phyloP scores from a whole-genome alignment of 2,113 vertebrate species.

The Varanus komodoensis region DNA sequence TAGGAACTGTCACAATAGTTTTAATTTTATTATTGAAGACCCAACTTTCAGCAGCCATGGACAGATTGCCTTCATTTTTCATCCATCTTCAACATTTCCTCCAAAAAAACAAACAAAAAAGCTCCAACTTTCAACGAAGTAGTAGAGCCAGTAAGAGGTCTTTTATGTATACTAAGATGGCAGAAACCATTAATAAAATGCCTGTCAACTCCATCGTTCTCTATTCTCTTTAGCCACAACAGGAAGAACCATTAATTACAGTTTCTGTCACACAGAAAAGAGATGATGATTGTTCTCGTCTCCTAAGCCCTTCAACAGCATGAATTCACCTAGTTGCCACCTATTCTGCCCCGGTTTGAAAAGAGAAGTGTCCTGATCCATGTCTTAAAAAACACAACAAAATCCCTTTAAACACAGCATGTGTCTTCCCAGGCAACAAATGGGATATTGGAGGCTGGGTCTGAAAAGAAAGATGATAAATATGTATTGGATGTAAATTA shows the following conservation, averaged over 20 bases:
- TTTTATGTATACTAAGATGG: constrained; percentile 90
- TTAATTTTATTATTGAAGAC: constrained; percentile 86
- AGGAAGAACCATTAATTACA: constrained; percentile 95
- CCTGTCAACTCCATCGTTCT: constrained; percentile 87
- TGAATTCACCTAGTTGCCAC: constrained; percentile 88
- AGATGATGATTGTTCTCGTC: constrained; percentile 82
- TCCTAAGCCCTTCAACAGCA: constrained; percentile 80
- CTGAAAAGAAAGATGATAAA: constrained; percentile 82
- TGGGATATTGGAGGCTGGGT: constrained; percentile 78
- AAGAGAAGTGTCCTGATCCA: constrained; percentile 78
- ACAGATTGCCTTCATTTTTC: constrained; percentile 93
- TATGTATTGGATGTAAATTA: constrained; percentile 86
- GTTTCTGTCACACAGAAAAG: constrained; percentile 91
- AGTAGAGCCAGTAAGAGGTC: constrained; percentile 88
- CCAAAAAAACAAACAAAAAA: constrained; percentile 71
- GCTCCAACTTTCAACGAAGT: constrained; percentile 83
- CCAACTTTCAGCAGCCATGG: constrained; percentile 79
- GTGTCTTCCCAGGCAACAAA: constrained; percentile 85
- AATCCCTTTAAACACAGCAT: constrained; percentile 81
- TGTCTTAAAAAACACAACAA: constrained; percentile 49
- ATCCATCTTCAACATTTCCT: constrained; percentile 86
- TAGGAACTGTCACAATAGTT: constrained; percentile 86
- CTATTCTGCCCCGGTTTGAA: constrained; percentile 89
- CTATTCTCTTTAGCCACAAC: constrained; percentile 87
- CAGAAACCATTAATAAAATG: constrained; percentile 95